A percentile compares a stretch with the other conserved stretches of the same genome.
These are phyloP conservation scores for Taphrorychus bicolor DNA, from an alignment of 2,888 invertebrate species.

Conservation along the genomic window DNA sequence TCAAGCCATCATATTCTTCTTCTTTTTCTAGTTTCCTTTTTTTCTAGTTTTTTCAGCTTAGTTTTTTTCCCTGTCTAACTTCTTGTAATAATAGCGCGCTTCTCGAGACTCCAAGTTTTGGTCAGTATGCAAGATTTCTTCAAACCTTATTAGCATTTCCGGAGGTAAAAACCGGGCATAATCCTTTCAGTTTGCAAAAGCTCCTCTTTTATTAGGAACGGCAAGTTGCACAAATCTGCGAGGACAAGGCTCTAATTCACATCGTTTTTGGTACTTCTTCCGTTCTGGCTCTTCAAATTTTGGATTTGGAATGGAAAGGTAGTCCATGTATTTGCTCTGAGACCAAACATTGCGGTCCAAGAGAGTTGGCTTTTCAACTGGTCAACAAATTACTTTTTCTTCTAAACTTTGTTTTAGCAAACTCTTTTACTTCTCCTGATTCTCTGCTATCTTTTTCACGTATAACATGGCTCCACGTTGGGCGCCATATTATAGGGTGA, in stretches of 20 bases:
- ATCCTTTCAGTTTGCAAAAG: constrained; percentile 50
- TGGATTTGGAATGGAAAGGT: constrained; percentile 46
- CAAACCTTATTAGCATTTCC: constrained; percentile 48
- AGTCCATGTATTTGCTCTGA: constrained; percentile 49
- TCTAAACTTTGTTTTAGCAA: too few species aligned
- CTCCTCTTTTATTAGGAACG: constrained; percentile 49
- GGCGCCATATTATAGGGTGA: too few species aligned
- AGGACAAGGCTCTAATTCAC: constrained; percentile 49
- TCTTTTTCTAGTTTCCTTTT: constrained; percentile 40
- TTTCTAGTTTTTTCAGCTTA: constrained; percentile 18
- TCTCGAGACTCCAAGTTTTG: constrained; percentile 52
- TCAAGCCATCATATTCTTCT: constrained; percentile 42
- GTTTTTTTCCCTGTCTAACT: constrained; percentile 42
- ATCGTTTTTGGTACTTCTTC: constrained; percentile 38
- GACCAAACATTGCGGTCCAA: constrained; percentile 46
- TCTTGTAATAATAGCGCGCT: constrained; percentile 52
- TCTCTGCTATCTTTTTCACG: too few species aligned
- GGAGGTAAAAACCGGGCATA: constrained; percentile 47
- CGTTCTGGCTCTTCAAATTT: constrained; percentile 31
- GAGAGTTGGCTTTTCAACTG: constrained; percentile 39
- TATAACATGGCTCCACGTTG: too few species aligned
- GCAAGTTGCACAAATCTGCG: constrained; percentile 52
- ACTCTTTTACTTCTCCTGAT: too few species aligned
- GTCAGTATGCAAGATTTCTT: constrained; percentile 52
- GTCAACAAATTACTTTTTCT: too few species aligned